phyloP scores from a whole-genome alignment of 2,113 vertebrate genomes.

The Phyllostomus discolor region DNA sequence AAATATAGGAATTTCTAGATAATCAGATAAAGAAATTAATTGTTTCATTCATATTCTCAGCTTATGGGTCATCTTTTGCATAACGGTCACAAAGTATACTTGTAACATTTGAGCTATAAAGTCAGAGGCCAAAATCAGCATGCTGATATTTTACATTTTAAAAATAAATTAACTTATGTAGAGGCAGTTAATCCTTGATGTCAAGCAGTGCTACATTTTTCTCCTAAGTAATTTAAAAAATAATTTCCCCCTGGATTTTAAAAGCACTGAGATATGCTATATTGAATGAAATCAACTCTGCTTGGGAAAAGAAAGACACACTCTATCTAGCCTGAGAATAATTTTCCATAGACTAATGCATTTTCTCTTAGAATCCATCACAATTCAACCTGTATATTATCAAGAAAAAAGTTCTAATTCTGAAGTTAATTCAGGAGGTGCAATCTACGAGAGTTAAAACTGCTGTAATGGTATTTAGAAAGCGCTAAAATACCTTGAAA shows the following conservation, averaged over 20 bases:
- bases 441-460: background rate
- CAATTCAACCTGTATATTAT: constrained; percentile 60
- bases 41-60: constrained; percentile 58
- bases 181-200: constrained; percentile 80
- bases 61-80: constrained; percentile 57
- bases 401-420: constrained; percentile 49
- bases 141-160: constrained; percentile 77
- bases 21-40: constrained; percentile 45
- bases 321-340: constrained; percentile 76
- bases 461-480: constrained; percentile 8
- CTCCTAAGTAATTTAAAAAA: constrained; percentile 83
- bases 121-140: constrained; percentile 76
- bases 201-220: constrained; percentile 72
- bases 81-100: constrained; percentile 58
- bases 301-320: constrained; percentile 76
- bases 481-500: constrained; percentile 2
- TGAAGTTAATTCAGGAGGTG: constrained; percentile 58
- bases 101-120: constrained; percentile 57
- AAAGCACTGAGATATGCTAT: constrained; percentile 71
- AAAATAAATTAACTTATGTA: constrained; percentile 80
- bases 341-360: constrained; percentile 68
- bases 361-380: constrained; percentile 46
- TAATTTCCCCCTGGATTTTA: constrained; percentile 83
- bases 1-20: background rate
- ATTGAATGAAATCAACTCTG: constrained; percentile 68